These are phyloP conservation scores for Papilio xuthus DNA, from an alignment of 1,140 invertebrate species.

Conservation along the genomic window DNA sequence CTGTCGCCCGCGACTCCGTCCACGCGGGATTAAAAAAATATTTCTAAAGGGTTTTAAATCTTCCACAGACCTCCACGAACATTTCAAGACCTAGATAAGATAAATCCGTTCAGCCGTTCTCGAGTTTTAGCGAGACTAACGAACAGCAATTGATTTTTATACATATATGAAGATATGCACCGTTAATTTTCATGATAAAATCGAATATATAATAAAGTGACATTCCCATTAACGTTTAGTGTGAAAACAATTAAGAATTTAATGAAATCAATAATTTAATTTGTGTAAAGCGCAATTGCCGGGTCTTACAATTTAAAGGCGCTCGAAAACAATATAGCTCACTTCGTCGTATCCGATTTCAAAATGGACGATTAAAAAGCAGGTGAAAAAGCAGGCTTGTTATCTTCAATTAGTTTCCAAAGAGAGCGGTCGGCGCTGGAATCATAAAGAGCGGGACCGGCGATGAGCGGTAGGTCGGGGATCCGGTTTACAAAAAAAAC, in stretches of 20 bases:
- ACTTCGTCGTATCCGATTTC: slow-evolving; percentile 50
- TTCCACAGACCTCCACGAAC: no score
- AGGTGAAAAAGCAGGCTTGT: slow-evolving; percentile 65
- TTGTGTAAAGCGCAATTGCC: not conserved
- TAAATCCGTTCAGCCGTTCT: no score
- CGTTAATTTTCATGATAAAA: not conserved
- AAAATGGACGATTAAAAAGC: slow-evolving; percentile 57
- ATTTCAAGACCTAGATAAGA: no score
- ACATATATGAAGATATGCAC: no score
- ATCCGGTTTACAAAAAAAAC: slow-evolving; percentile 64
- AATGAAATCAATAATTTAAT: not conserved
- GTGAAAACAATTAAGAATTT: not conserved
- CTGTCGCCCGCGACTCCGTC: no score
- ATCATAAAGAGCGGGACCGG: slow-evolving; percentile 61
- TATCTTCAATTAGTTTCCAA: slow-evolving; percentile 75
- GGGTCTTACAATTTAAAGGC: slow-evolving; percentile 37
- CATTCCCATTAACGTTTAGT: not conserved
- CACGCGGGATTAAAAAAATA: no score
- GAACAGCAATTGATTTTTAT: no score
- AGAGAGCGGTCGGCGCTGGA: slow-evolving; percentile 58
- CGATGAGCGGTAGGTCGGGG: slow-evolving; percentile 50
- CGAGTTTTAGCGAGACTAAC: no score
- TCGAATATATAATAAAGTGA: not conserved
- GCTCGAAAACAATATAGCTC: slow-evolving; percentile 59
- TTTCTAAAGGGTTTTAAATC: no score